Evolutionary conservation across 2,797 vertebrate genomes (phyloP).

Genomic region (Poliocrania exsul): DNA sequence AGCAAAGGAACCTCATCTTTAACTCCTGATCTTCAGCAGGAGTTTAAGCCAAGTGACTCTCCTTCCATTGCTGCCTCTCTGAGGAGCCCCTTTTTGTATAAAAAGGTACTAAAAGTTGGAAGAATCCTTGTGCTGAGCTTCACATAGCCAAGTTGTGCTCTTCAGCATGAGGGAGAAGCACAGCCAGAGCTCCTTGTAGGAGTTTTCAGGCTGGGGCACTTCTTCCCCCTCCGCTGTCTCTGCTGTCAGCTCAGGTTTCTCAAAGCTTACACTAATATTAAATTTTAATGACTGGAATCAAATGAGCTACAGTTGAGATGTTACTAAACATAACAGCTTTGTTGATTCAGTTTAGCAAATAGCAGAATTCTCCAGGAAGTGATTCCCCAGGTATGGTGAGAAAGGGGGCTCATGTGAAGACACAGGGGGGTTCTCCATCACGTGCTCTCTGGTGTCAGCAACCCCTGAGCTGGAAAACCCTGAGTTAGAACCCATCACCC

Average conservation of each 20-base stretch:
- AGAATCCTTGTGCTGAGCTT: not conserved
- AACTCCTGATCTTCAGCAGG: not conserved
- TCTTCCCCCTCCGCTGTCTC: not conserved
- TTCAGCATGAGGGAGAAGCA: rapidly evolving
- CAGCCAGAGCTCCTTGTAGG: not conserved
- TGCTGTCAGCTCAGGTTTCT: constrained; percentile 45
- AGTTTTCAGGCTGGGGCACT: not conserved
- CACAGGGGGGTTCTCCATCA: rapidly evolving
- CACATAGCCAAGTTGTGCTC: rapidly evolving
- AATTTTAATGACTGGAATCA: constrained; percentile 57
- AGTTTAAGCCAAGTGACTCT: not conserved
- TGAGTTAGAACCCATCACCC: not conserved
- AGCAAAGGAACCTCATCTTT: not conserved
- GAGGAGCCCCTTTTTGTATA: not conserved
- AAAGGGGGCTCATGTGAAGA: rapidly evolving
- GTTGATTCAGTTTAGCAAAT: not conserved
- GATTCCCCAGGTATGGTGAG: not conserved
- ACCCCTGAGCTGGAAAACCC: not conserved
- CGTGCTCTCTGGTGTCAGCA: not conserved
- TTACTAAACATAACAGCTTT: not conserved
- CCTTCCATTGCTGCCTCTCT: not conserved
- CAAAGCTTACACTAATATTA: not conserved
- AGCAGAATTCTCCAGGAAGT: not conserved
- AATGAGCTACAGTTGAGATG: not conserved
- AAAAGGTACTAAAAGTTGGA: not conserved